Evolutionary conservation across 37 sponge, comb jelly and placozoan species (phyloP).

Genomic region (Chondrosia reniformis): DNA sequence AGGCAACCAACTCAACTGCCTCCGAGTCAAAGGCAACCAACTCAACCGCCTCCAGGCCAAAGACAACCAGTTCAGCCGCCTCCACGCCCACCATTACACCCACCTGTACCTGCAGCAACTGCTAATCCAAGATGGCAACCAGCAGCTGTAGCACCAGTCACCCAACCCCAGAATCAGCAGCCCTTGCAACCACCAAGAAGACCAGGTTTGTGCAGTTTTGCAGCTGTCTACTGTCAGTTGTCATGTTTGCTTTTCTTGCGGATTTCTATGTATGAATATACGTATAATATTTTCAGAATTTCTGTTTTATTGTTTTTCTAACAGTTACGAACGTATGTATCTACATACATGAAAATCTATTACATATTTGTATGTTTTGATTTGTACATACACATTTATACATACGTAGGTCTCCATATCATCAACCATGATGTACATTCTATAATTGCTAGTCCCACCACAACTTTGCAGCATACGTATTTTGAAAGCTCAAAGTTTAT

Average conservation of each 20-base stretch:
- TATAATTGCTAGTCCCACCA: too few relatives aligned
- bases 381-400: neutral
- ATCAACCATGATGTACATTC: too few relatives aligned
- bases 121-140: neutral
- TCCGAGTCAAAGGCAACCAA: neutral
- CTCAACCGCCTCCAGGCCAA: neutral
- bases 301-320: neutral
- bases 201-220: neutral
- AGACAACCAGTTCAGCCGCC: neutral
- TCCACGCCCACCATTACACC: neutral
- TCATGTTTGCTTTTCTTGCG: neutral
- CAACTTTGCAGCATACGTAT: too few relatives aligned
- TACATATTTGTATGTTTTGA: neutral
- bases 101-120: neutral
- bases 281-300: neutral
- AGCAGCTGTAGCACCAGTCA: neutral
- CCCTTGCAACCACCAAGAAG: too few relatives aligned
- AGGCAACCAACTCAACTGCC: neutral
- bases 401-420: neutral
- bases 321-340: neutral
- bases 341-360: too few relatives aligned
- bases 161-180: neutral
- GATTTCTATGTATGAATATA: neutral
- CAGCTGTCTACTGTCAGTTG: neutral
- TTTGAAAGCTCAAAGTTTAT: too few relatives aligned